Conservation (phyloP, 2,888 invertebrate species). For the Dioctria rufipes region DNA sequence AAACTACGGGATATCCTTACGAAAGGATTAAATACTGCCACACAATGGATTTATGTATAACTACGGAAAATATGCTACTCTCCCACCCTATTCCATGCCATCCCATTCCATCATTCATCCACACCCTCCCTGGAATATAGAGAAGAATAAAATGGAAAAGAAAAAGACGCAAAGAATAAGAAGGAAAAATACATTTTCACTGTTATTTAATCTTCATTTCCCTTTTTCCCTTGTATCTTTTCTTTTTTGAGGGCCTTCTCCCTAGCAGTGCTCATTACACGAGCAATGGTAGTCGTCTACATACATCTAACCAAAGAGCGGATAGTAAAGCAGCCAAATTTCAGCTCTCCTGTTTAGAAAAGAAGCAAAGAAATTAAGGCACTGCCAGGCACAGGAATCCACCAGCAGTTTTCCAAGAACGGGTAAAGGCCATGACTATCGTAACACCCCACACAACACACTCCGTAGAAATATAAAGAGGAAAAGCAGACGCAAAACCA, state of each 20-base stretch:
- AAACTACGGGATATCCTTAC: too few relatives aligned
- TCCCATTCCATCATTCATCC: too few relatives aligned
- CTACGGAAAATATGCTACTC: too few relatives aligned
- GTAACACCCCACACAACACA: not conserved
- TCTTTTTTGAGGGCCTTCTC: not conserved
- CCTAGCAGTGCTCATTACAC: not conserved
- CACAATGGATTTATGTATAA: too few relatives aligned
- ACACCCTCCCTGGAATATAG: not conserved
- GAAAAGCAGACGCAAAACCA: not conserved
- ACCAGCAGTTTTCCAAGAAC: conserved; percentile 17
- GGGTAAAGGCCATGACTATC: conserved; percentile 5
- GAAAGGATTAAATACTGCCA: too few relatives aligned
- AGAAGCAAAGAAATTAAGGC: conserved; percentile 26
- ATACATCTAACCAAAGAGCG: not conserved
- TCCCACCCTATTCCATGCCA: too few relatives aligned
- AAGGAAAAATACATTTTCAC: not conserved
- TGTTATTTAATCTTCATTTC: not conserved
- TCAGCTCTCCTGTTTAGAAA: not conserved
- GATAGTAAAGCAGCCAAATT: not conserved
- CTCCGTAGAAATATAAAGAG: not conserved
- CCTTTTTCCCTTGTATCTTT: conserved; percentile 2
- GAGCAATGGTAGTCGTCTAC: not conserved
- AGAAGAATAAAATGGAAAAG: conserved; percentile 25
- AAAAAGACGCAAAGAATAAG: conserved; percentile 14
- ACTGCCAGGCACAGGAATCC: conserved; percentile 39